Base-by-base conservation (phyloP, 2,797 vertebrate species). In the Rhincodon typus region DNA sequence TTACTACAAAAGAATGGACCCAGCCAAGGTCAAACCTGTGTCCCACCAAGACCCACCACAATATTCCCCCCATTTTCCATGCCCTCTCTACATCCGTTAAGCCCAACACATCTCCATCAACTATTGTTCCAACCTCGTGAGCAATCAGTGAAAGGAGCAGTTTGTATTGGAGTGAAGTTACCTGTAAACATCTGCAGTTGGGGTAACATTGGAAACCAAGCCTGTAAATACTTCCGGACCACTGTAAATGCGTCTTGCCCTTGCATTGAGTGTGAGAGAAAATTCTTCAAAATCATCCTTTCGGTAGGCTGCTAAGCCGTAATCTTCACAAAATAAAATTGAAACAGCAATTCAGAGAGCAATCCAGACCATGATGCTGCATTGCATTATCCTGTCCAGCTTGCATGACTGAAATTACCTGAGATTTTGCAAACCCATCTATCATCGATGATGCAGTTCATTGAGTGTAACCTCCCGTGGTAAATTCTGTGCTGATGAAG, bases 351-450 rank as follows among this genome's bases (percentile, higher is more conserved):
- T 93, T 96, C 42, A 62, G 21, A 72, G 90, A 30, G 13, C 19
- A 13, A 8, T 57, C 72, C 21, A 3, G n/a, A 46, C 38, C 93
- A 96, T 91, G 96, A 82, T 91, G 86, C 23, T 84, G 95, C 34
- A 42, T 46, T 70, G 25, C 30, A 66, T n/a, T 91, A 91, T 66
- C 19, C 50, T 91, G 13, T 21, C 62, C 19, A 6, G 50, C 19
- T 27, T 21, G 13, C 0, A 66, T 30, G 17, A 21, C 46, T 2
- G 50, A 88, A 2, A 42, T 86, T 96, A 98, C 98, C 98, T 97
- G 98, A 97, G 96, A 98, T 97, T 97, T 98, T 98, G 97, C 98
- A 98, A 93, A 98, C 97, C 97, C 98, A 98, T 96, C 97, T 97
- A 96, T 98, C 97, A 70, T 98, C 98, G 66, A 98, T 97, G 15